Evolutionary conservation across 2,888 invertebrate genomes (phyloP), one percentile per base, ranked within the genome.

Genomic region (Hyppa rectilinea): DNA sequence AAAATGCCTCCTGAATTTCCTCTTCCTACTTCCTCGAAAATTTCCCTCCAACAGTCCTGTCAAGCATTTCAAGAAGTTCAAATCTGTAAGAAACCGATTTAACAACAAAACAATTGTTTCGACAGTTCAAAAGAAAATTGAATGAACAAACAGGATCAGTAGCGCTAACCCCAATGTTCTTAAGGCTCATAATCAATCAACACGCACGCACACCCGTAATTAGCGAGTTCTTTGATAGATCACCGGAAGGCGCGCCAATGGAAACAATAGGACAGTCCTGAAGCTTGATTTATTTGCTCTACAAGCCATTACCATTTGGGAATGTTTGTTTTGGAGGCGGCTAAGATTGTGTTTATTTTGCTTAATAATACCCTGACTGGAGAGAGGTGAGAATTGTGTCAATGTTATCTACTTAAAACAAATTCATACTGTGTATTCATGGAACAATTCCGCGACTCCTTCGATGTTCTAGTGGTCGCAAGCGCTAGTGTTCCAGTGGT

Each of bases 141-240:
- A 55, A 60, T 45, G 50, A 78, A 60, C 47, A 64, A 71, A 68
- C 43, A 53, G 52, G 45, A 60, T 79, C 71, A 52, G 34, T 49
- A 53, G 58, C 40, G 36, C 50, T 70, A 61, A 56, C 58, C 50
- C 29, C 36, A 34, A 26, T 50, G 64, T 71, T 71, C 36, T 58
- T 70, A 62, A 62, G 73, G 59, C 47, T 76, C 43, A 75, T 80
- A 70, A 82, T 82, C 74, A 83, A 82, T 82, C 81, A 82, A 74
- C 66, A 56, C 40, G 70, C 73, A 80, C 81, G 83, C 77, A 81
- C 71, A 34, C 47, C 53, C 59, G 75, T 82, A 83, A 82, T 82
- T 83, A 82, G 74, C 53, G 70, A 77, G 81, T 75, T 74, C 50
- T 64, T 73, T 81, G 83, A 83, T 81, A 83, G 81, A 83, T 82